These are phyloP conservation scores for Drosophila yooni DNA, from an alignment of 2,888 invertebrate species.

Conservation along the genomic window DNA sequence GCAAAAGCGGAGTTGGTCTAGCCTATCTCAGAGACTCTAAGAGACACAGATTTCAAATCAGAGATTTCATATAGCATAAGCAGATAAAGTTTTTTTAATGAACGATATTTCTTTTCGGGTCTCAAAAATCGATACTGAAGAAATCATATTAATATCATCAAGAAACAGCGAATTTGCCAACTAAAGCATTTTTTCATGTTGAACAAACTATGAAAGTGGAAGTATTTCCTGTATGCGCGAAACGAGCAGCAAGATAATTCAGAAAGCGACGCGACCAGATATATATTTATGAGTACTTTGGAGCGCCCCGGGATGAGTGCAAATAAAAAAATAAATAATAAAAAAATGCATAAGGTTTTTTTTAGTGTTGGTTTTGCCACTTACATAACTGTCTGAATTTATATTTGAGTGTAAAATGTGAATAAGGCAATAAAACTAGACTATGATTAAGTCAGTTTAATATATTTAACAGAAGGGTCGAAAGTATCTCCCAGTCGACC, in stretches of 20 bases:
- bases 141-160: no score
- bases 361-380: not conserved
- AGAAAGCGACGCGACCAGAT: not conserved
- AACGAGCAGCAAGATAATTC: not conserved
- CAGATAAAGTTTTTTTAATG: not conserved
- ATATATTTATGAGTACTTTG: not conserved
- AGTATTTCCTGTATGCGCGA: not conserved
- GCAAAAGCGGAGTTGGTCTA: not conserved
- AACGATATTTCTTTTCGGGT: not conserved
- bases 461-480: not conserved
- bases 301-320: no score
- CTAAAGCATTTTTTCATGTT: not conserved
- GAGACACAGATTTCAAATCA: not conserved
- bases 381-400: not conserved
- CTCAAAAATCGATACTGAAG: not conserved
- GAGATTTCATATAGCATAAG: not conserved
- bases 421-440: not conserved
- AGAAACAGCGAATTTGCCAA: not conserved
- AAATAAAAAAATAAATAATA: not conserved
- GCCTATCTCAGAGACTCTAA: not conserved
- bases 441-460: not conserved
- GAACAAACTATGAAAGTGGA: not conserved
- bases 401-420: not conserved
- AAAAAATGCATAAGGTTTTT: not conserved
- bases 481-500: not conserved